Evolutionary conservation across 2,888 invertebrate genomes (phyloP).

Genomic region (Nasonovia ribisnigri): DNA sequence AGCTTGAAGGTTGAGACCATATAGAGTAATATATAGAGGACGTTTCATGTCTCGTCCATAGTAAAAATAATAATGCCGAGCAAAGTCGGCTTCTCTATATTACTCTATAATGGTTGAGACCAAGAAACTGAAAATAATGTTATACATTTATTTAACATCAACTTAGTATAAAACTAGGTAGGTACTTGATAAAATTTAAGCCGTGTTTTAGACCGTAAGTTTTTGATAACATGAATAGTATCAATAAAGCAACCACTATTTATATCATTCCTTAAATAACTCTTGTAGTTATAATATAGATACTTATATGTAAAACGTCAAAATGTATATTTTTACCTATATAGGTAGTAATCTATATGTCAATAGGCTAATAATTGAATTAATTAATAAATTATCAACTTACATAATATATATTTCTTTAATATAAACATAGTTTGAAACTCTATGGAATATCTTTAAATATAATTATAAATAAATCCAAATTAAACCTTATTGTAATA

Average conservation of each 20-base stretch:
- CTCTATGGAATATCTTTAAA: neutral
- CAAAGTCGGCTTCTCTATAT: neutral
- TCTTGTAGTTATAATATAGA: neutral
- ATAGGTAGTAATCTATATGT: neutral
- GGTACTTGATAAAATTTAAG: neutral
- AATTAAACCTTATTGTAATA: neutral
- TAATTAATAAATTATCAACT: neutral
- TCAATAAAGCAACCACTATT: neutral
- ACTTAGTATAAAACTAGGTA: neutral
- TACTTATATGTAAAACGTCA: neutral
- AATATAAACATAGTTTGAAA: neutral
- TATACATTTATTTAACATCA: neutral
- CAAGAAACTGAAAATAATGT: neutral
- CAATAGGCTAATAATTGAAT: neutral
- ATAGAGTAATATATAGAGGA: neutral
- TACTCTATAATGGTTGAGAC: neutral
- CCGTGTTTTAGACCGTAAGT: too few species aligned
- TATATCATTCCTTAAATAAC: neutral
- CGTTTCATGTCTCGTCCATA: neutral
- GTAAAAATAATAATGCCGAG: neutral
- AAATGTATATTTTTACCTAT: neutral
- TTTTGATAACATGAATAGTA: neutral
- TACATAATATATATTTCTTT: neutral
- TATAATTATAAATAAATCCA: too few species aligned
- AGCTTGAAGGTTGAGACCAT: neutral